Evolutionary conservation across 2,113 vertebrate species (phyloP).

Genomic region (Raphicerus campestris): DNA sequence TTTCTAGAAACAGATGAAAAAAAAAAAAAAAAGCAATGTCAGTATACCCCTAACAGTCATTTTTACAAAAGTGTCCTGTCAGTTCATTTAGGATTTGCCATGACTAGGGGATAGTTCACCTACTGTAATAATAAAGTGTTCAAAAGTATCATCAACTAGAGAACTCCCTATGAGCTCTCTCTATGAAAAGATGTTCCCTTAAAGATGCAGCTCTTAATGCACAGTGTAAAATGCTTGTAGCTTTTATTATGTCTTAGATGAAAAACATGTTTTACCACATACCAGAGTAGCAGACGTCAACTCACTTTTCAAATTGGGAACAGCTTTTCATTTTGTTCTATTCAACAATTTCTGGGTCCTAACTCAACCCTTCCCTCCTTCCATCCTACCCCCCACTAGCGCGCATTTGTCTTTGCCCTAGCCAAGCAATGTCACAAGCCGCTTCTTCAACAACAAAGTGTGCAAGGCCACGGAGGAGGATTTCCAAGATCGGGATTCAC

Average conservation of each 20-base stretch:
- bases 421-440: background rate
- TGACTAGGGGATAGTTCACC: background rate
- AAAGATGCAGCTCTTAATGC: conserved; percentile 59
- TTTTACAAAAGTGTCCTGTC: background rate
- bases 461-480: conserved; percentile 3
- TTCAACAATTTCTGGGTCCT: conserved; percentile 59
- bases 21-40: background rate
- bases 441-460: background rate
- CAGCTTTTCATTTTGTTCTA: conserved; percentile 73
- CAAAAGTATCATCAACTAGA: conserved; percentile 21
- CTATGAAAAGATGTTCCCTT: conserved; percentile 56
- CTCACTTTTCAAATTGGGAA: conserved; percentile 73
- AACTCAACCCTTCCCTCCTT: conserved; percentile 56
- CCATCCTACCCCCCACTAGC: background rate
- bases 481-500: conserved; percentile 55
- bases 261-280: conserved; percentile 74
- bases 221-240: conserved; percentile 73
- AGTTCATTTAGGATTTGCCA: background rate
- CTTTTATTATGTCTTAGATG: conserved; percentile 75
- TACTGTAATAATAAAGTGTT: conserved; percentile 16
- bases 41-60: background rate
- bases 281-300: conserved; percentile 74
- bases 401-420: background rate
- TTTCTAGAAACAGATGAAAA: background rate
- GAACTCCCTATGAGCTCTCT: background rate